Evolutionary conservation across 2,797 vertebrate genomes (phyloP).

Genomic region (Gymnodraco acuticeps): DNA sequence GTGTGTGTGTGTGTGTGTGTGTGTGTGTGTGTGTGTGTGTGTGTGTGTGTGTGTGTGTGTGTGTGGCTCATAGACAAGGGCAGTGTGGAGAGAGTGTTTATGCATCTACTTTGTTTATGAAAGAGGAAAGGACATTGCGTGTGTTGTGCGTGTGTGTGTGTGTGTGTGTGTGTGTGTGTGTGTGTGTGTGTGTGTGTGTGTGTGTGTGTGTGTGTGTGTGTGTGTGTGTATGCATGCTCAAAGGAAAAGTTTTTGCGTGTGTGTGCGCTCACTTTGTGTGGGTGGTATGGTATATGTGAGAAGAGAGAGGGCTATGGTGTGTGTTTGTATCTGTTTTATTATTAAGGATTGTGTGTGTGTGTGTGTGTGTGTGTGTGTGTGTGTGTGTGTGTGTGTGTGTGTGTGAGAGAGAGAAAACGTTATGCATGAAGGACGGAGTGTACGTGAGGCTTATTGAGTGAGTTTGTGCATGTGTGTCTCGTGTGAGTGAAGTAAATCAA

Average conservation of each 20-base stretch:
- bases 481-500: constrained; percentile 59
- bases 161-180: constrained; percentile 52
- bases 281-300: constrained; percentile 80
- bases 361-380: constrained; percentile 55
- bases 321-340: constrained; percentile 77
- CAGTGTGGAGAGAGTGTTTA: constrained; percentile 82
- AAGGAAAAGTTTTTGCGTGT: constrained; percentile 65
- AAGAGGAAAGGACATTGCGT: constrained; percentile 81
- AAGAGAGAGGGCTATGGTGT: constrained; percentile 51
- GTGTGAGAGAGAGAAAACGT: constrained; percentile 49
- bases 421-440: constrained; percentile 66
- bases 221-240: constrained; percentile 44
- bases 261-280: constrained; percentile 69
- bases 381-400: constrained; percentile 72
- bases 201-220: constrained; percentile 52
- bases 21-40: constrained; percentile 46
- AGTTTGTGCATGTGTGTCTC: constrained; percentile 51
- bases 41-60: constrained; percentile 41
- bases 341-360: constrained; percentile 67
- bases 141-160: constrained; percentile 72
- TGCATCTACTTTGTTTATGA: constrained; percentile 88
- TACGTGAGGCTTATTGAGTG: constrained; percentile 64
- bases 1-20: constrained; percentile 76
- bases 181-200: constrained; percentile 63
- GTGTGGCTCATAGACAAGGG: constrained; percentile 73